Percentiles rank a stretch among this genome's conserved stretches.
phyloP scores from a whole-genome alignment of 2,888 invertebrate genomes.

The Orchesella flavescens region DNA sequence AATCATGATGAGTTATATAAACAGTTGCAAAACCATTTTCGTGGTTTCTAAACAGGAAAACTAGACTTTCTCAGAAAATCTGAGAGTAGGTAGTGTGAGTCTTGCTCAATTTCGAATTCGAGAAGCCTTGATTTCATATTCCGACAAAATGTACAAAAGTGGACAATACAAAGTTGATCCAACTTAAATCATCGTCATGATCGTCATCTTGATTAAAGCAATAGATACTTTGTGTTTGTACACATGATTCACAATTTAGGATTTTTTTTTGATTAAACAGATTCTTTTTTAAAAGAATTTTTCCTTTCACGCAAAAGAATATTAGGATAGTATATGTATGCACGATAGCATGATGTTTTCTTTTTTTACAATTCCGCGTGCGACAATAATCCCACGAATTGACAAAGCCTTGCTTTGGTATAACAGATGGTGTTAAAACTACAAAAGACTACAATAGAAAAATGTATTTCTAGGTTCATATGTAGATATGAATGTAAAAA shows the following conservation, averaged over 20 bases:
- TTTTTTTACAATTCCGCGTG: not conserved
- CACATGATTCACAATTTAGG: no score
- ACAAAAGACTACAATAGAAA: not conserved
- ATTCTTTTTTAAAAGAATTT: no score
- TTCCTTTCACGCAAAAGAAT: no score
- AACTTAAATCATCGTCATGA: slow-evolving; percentile 36
- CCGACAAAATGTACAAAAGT: not conserved
- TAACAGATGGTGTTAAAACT: not conserved
- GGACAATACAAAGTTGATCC: slow-evolving; percentile 2
- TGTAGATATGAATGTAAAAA: not conserved
- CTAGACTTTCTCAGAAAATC: not conserved
- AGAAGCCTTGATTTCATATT: not conserved
- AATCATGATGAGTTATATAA: not conserved
- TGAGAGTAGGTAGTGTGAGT: not conserved
- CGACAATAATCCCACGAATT: slow-evolving; percentile 11
- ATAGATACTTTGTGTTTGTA: no score
- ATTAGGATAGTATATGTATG: not conserved
- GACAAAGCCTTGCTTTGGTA: not conserved
- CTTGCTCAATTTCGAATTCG: not conserved
- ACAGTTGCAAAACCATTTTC: slow-evolving; percentile 16
- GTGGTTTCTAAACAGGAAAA: not conserved
- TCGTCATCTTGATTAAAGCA: not conserved
- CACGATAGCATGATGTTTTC: not conserved
- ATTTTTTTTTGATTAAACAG: no score
- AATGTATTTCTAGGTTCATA: not conserved